Conservation (phyloP, 2,113 vertebrate genomes). For the Elgaria multicarinata region DNA sequence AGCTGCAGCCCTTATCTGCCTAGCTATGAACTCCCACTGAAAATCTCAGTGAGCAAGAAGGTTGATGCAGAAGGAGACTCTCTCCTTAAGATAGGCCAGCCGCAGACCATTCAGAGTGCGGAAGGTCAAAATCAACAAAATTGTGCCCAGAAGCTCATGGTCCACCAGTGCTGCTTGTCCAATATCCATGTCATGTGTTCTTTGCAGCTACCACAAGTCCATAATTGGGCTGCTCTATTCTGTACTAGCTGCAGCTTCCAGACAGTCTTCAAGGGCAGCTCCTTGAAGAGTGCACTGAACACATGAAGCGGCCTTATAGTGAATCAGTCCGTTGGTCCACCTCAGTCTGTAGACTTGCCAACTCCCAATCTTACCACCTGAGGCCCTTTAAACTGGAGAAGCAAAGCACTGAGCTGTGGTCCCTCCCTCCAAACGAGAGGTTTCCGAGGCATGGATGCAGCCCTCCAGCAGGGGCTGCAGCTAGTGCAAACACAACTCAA, state of each 20-base stretch:
- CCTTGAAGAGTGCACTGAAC: neutral
- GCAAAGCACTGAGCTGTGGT: neutral
- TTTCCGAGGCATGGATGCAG: neutral
- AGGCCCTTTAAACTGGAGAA: neutral
- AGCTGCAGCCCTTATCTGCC: neutral
- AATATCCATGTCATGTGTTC: neutral
- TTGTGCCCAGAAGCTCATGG: too few species aligned
- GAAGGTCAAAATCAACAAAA: too few species aligned
- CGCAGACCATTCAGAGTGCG: neutral
- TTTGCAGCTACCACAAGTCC: neutral
- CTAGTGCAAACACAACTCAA: neutral
- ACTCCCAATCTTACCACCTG: neutral
- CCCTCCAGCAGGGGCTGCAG: neutral
- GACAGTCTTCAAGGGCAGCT: neutral
- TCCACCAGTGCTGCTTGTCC: too few species aligned
- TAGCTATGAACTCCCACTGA: neutral
- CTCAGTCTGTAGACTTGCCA: neutral
- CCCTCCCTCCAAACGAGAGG: neutral
- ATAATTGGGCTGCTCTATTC: neutral
- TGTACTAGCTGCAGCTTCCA: neutral
- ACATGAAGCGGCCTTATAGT: neutral
- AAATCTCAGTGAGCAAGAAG: neutral
- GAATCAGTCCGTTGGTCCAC: neutral
- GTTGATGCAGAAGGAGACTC: neutral
- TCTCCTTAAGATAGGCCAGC: neutral